Evolutionary conservation across 1,140 invertebrate species (phyloP), one percentile per base, ranked within the genome.

Genomic region (Drosophila tani): DNA sequence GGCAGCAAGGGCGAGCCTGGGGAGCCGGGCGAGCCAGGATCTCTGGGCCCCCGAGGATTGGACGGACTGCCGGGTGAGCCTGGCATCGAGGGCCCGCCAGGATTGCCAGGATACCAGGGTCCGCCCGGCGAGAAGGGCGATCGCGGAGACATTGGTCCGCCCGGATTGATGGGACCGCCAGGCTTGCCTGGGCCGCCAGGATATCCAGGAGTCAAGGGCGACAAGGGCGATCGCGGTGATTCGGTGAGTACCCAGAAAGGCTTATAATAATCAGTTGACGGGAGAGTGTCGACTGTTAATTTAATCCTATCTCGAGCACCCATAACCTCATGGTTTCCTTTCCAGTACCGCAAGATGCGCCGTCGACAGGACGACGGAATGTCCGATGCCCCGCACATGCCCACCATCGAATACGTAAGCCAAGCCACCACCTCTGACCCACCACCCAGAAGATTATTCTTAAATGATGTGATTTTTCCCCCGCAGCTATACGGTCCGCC

Each of bases 211-310:
- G 93, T 95, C 62, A 97, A 97, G 92, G 97, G 97, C 29, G 97
- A 98, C 75, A 98, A 98, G 92, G 97, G 97, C 40, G 97, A 98
- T 85, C 97, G 97, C 93, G 97, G 97, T 47, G 97, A 98, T 95
- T 97, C 97, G 95, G 97, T 98, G 94, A 96, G 95, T 95, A n/a
- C 4, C n/a, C 8, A 9, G n/a, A 5, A 3, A 15, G 21, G 2
- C 5, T 32, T 12, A 9, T 24, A 2, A 11, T 51, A 35, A 55
- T 46, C 24, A 17, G 15, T 32, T 38, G 8, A 21, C 21, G 12
- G 12, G 43, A n/a, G n/a, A 43, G 12, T 8, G 19, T 32, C 12
- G n/a, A 21, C 62, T 19, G 19, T 29, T 17, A 56, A 32, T 21
- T 27, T 46, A 35, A 19, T 4, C 46, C 29, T 56, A 47, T 43